Evolutionary conservation across 2,888 invertebrate species (phyloP).

Genomic region (Dynastes maya): DNA sequence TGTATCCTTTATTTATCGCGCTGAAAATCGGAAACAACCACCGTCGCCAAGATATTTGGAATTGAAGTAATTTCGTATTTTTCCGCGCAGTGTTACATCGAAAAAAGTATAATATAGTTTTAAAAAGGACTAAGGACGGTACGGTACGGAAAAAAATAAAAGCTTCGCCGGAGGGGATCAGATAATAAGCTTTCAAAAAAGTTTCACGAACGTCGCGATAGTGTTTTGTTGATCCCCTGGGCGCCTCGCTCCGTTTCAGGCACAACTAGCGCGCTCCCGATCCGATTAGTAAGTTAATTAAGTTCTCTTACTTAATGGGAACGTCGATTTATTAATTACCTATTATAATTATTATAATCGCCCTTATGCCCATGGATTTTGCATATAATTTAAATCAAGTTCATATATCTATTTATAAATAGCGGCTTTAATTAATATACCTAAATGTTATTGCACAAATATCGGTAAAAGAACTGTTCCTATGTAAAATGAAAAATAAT

Average conservation of each 20-base stretch:
- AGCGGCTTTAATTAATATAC: no score
- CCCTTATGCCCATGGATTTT: constrained; percentile 5
- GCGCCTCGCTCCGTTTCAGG: constrained; percentile 56
- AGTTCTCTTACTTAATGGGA: constrained; percentile 69
- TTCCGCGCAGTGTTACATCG: constrained; percentile 27
- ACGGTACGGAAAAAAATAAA: constrained; percentile 63
- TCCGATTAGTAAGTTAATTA: constrained; percentile 71
- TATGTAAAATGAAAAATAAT: no score
- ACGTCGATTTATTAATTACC: constrained; percentile 70
- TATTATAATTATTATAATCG: constrained; percentile 64
- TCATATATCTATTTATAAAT: neutral
- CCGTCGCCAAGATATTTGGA: constrained; percentile 12
- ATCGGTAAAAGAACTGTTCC: no score
- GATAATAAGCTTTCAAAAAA: constrained; percentile 72
- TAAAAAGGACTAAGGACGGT: constrained; percentile 69
- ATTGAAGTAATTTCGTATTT: constrained; percentile 27
- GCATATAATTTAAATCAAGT: neutral
- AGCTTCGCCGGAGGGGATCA: constrained; percentile 62
- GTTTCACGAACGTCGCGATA: constrained; percentile 66
- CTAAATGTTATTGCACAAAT: no score
- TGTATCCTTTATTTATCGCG: no score
- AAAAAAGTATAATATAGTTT: constrained; percentile 68
- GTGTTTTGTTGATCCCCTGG: constrained; percentile 68
- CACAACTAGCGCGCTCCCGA: constrained; percentile 60
- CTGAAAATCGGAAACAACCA: no score